These are phyloP conservation scores for Brachystomella parvula DNA, from an alignment of 1,140 invertebrate genomes.

Conservation along the genomic window DNA sequence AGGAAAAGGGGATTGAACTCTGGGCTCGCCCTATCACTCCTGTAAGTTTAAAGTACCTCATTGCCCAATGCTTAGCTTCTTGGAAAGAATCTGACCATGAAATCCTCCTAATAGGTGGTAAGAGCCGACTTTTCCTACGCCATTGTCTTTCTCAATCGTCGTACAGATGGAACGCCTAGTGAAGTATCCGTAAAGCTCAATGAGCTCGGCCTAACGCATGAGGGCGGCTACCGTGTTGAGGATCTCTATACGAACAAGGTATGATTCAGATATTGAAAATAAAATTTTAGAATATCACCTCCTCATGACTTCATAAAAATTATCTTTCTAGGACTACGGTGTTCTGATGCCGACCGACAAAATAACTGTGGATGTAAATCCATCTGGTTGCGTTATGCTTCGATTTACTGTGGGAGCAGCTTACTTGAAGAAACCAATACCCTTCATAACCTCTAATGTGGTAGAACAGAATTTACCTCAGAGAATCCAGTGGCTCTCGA, in stretches of 20 bases:
- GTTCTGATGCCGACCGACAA: slow-evolving; percentile 72
- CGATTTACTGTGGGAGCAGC: slow-evolving; percentile 35
- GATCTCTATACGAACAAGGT: slow-evolving; percentile 34
- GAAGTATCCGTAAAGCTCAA: slow-evolving; percentile 75
- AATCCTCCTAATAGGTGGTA: slow-evolving; percentile 45
- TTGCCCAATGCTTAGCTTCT: background rate
- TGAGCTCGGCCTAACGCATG: slow-evolving; percentile 69
- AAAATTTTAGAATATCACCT: slow-evolving; percentile 66
- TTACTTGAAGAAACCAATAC: slow-evolving; percentile 22
- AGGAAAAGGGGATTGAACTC: slow-evolving; percentile 85
- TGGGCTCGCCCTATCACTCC: slow-evolving; percentile 81
- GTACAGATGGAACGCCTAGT: slow-evolving; percentile 82
- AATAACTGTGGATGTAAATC: slow-evolving; percentile 88
- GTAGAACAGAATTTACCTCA: slow-evolving; percentile 28
- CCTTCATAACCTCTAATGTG: background rate
- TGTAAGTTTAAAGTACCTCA: slow-evolving; percentile 20
- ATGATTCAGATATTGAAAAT: slow-evolving; percentile 58
- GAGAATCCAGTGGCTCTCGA: slow-evolving; percentile 32
- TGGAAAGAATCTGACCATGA: background rate
- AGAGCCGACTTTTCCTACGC: slow-evolving; percentile 78
- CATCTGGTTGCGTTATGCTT: slow-evolving; percentile 54
- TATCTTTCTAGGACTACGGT: slow-evolving; percentile 55
- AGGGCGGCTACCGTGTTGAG: slow-evolving; percentile 72
- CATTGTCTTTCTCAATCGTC: slow-evolving; percentile 73
- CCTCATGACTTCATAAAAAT: background rate